Evolutionary conservation across 2,888 invertebrate genomes (phyloP).

Genomic region (Ditylenchus weischeri): DNA sequence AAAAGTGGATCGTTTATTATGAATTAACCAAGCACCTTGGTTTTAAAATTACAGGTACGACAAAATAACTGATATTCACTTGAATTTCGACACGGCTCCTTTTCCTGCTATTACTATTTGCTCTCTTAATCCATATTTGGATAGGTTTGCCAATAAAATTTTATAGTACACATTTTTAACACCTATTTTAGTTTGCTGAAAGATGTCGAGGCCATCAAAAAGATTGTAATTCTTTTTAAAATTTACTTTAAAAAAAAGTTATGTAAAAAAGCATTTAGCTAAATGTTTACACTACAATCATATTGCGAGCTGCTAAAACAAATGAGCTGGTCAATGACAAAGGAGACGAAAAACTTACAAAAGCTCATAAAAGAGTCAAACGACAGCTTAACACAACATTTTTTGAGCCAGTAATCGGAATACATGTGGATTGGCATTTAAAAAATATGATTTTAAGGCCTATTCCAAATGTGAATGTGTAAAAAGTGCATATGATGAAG

Average conservation of each 20-base stretch:
- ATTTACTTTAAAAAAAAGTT: not conserved
- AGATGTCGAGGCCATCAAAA: constrained; percentile 27
- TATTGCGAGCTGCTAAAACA: constrained; percentile 41
- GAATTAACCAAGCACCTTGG: no score
- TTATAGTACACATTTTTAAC: no score
- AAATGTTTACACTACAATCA: constrained; percentile 41
- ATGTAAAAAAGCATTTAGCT: constrained; percentile 25
- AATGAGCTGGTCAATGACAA: constrained; percentile 20
- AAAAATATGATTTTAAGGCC: constrained; percentile 12
- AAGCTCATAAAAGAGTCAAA: constrained; percentile 12
- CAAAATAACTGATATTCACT: constrained; percentile 54
- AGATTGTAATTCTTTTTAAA: constrained; percentile 29
- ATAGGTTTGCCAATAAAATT: constrained; percentile 21
- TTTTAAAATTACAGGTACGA: constrained; percentile 36
- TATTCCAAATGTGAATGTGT: constrained; percentile 18
- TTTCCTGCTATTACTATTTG: constrained; percentile 56
- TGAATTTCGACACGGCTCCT: constrained; percentile 54
- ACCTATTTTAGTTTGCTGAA: constrained; percentile 17
- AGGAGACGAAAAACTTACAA: constrained; percentile 13
- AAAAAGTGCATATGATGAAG: not conserved
- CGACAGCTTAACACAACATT: constrained; percentile 10
- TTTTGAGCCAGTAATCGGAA: constrained; percentile 15
- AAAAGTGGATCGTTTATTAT: no score
- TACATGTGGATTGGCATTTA: not conserved
- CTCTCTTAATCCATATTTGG: constrained; percentile 54